Conservation (phyloP, 2,888 invertebrate species). For the Eupithecia centaureata region DNA sequence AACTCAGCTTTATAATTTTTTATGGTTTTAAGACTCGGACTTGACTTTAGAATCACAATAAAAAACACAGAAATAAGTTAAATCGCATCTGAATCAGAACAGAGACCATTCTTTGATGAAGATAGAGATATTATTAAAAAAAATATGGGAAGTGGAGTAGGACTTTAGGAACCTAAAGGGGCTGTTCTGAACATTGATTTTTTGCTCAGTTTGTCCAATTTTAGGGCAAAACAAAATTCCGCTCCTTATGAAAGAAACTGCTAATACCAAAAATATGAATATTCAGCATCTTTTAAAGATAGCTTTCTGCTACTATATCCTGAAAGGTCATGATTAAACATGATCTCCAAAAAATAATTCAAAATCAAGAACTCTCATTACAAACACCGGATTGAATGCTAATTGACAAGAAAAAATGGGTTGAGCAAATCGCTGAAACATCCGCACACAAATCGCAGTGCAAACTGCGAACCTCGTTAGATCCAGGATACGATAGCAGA, state of each 20-base stretch:
- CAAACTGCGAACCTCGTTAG: slow-evolving; percentile 54
- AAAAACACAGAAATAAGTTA: neutral
- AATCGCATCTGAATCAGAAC: neutral
- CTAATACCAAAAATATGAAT: neutral
- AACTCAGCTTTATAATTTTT: slow-evolving; percentile 39
- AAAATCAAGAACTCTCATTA: slow-evolving; percentile 32
- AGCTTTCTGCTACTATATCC: neutral
- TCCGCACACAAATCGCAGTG: slow-evolving; percentile 53
- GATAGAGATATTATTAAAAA: too few relatives aligned
- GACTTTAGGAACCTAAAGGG: too few relatives aligned
- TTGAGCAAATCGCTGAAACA: slow-evolving; percentile 61
- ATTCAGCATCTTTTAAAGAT: neutral
- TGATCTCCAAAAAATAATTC: too few relatives aligned
- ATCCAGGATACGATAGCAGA: slow-evolving; percentile 55
- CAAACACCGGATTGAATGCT: slow-evolving; percentile 44
- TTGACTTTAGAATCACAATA: neutral
- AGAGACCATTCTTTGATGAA: too few relatives aligned
- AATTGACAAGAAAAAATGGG: slow-evolving; percentile 62
- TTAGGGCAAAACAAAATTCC: too few relatives aligned
- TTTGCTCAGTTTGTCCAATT: too few relatives aligned
- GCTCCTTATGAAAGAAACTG: neutral
- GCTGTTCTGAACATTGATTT: too few relatives aligned
- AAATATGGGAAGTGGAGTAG: too few relatives aligned
- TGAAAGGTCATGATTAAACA: too few relatives aligned
- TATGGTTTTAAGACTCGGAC: neutral